These are phyloP conservation scores for Phthorimaea operculella DNA, from an alignment of 1,140 invertebrate genomes.

Conservation along the genomic window DNA sequence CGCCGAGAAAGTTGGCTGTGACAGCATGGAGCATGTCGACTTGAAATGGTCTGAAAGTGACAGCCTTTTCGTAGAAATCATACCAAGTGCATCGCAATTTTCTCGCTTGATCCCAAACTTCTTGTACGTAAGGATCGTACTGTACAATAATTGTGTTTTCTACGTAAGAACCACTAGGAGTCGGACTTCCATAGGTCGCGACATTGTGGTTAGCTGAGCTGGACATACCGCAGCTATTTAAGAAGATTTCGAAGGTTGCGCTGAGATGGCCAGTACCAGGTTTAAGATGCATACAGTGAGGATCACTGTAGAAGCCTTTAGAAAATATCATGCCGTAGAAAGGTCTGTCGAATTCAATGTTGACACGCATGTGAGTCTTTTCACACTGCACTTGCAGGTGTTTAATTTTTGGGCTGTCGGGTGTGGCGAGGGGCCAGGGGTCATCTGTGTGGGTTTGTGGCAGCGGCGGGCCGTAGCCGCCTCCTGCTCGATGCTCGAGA, in stretches of 20 bases:
- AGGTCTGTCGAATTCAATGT: conserved; percentile 93
- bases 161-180: conserved; percentile 90
- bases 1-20: conserved; percentile 93
- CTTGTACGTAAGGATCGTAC: conserved; percentile 94
- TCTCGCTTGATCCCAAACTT: conserved; percentile 86
- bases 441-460: conserved; percentile 73
- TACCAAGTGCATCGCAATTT: conserved; percentile 94
- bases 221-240: conserved; percentile 91
- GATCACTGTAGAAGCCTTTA: conserved; percentile 91
- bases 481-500: conserved; percentile 77
- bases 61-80: conserved; percentile 94
- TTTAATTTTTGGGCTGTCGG: conserved; percentile 91
- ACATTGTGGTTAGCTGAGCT: conserved; percentile 88
- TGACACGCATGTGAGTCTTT: conserved; percentile 94
- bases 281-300: conserved; percentile 90
- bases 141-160: conserved; percentile 96
- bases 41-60: conserved; percentile 93
- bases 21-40: conserved; percentile 95
- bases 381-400: conserved; percentile 94
- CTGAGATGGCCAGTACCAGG: conserved; percentile 89
- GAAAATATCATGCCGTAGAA: conserved; percentile 98
- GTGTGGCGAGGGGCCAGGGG: conserved; percentile 84
- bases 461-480: conserved; percentile 77
- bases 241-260: conserved; percentile 91
- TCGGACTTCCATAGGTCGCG: conserved; percentile 81